Base-by-base conservation (phyloP, 2,888 invertebrate species). In the Drosophila multiciliata region DNA sequence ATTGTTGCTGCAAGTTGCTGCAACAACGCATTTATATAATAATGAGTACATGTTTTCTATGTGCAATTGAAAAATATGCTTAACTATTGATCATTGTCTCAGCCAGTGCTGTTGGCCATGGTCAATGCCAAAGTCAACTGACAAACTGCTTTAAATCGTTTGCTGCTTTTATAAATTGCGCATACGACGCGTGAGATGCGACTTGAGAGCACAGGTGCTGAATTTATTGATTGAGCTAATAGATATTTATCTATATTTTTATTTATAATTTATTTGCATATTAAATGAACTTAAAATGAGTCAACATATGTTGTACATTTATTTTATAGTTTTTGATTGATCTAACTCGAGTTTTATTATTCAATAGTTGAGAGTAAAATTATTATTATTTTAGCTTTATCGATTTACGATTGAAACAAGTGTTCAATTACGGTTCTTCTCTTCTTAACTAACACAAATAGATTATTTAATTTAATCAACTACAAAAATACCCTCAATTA, bases 401-500 rank as follows among this genome's bases (percentile, higher is more conserved):
- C 29, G 23, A 15, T 32, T 26, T 23, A 48, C 7, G 15, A 53
- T 33, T 40, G 50, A 40, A 52, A 40, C 4, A 7, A 36, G 65
- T 26, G 32, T 63, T 48, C 40, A 57, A 50, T 53, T 66, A 36
- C 54, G 33, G 32, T 45, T 61, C 23, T 53, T 23, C 35, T 54
- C 32, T 53, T 49, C 38, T 63, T 32, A 64, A 49, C 74, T 60
- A 62, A 50, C 45, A 48, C 29, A 38, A 59, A 38, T 11, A 35
- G 42, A 35, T 58, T 35, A 71, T 74, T 80, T 67, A 73, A 85
- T 73, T 86, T 71, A 81, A 73, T 80, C 57, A 78, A 68, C 55
- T 69, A 7, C 50, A 59, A 52, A 72, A 80, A 70, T 75, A 64
- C 66, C 35, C 52, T 62, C 66, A 83, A 83, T 83, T 80, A 80